A percentile compares a stretch with the other conserved stretches of the same genome.
Evolutionary conservation across 2,797 vertebrate species (phyloP).

Genomic region (Tokudaia tokunoshimensis): DNA sequence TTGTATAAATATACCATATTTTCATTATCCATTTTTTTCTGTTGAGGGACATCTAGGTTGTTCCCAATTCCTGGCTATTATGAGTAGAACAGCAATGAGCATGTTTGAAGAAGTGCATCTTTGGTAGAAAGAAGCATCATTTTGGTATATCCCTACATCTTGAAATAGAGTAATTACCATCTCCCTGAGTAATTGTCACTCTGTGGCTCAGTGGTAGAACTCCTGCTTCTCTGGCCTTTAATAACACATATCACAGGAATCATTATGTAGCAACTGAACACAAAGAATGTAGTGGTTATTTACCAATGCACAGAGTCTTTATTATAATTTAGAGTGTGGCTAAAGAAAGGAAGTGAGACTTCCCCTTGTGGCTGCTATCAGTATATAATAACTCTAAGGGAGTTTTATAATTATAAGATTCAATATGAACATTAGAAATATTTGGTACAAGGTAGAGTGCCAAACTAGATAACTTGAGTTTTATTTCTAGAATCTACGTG

Average conservation of each 20-base stretch:
- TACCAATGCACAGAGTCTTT: neutral
- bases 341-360: neutral
- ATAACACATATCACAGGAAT: neutral
- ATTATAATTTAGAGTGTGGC: neutral
- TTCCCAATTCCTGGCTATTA: too few species aligned
- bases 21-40: too few species aligned
- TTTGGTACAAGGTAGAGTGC: neutral
- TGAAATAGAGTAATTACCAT: neutral
- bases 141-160: neutral
- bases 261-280: neutral
- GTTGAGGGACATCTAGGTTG: too few species aligned
- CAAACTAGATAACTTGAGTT: neutral
- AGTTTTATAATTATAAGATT: neutral
- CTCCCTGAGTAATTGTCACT: neutral
- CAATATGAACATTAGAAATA: neutral
- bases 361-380: neutral
- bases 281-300: neutral
- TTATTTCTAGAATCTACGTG: neutral
- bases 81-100: too few species aligned
- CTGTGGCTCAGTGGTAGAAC: neutral
- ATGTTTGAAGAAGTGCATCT: neutral
- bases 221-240: neutral
- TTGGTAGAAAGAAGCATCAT: neutral
- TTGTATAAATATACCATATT: neutral
- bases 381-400: neutral